A percentile compares a stretch with the other conserved stretches of the same genome.
phyloP scores from a whole-genome alignment of 2,113 vertebrate genomes.

The Seriola dumerili region DNA sequence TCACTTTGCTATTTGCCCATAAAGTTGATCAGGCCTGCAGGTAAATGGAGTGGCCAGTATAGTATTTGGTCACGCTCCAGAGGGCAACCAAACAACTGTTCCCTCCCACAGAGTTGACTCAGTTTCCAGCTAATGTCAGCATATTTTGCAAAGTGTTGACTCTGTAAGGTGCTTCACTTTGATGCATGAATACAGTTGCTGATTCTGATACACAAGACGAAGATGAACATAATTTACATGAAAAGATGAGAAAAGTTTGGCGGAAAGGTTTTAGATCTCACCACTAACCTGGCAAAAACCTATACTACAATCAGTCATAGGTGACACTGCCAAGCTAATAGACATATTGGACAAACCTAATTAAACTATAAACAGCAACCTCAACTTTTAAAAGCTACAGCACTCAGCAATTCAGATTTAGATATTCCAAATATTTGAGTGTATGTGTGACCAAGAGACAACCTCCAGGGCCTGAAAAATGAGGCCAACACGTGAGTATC shows the following conservation, averaged over 20 bases:
- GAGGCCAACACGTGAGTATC: too few species aligned
- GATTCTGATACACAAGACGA: background rate
- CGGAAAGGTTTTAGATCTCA: background rate
- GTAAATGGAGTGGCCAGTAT: too few species aligned
- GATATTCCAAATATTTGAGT: too few species aligned
- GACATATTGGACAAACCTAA: background rate
- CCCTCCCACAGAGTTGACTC: background rate
- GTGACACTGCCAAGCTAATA: background rate
- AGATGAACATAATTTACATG: background rate
- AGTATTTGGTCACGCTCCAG: background rate
- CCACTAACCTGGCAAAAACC: background rate
- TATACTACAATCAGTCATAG: background rate
- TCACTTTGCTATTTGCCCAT: too few species aligned
- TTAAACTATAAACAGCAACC: too few species aligned
- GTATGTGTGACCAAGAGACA: too few species aligned
- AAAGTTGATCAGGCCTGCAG: background rate
- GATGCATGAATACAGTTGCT: conserved; percentile 3
- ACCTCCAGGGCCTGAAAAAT: too few species aligned
- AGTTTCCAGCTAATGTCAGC: conserved; percentile 2
- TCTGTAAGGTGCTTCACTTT: background rate
- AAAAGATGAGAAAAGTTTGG: background rate
- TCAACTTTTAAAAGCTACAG: too few species aligned
- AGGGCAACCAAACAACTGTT: background rate
- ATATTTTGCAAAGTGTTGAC: background rate
- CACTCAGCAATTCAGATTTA: too few species aligned